phyloP scores from a whole-genome alignment of 2,888 invertebrate genomes.

The Bedellia somnulentella region DNA sequence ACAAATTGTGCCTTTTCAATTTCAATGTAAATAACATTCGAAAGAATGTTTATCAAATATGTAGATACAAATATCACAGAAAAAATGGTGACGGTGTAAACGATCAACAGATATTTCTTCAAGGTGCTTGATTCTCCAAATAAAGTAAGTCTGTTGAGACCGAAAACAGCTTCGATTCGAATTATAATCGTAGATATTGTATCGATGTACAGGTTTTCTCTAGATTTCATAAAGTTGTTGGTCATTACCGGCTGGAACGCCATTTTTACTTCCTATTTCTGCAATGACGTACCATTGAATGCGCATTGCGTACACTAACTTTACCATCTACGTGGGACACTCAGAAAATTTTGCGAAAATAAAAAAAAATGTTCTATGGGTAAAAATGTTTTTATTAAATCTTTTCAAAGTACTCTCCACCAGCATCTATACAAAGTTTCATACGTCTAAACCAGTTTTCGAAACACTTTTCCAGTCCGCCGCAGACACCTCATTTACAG shows the following conservation, averaged over 20 bases:
- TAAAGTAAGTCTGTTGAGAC: slow-evolving; percentile 19
- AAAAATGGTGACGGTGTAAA: slow-evolving; percentile 13
- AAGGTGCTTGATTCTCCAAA: slow-evolving; percentile 13
- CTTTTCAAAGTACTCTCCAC: too few relatives aligned
- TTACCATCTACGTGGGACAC: background rate
- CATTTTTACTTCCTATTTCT: too few relatives aligned
- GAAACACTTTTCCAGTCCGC: too few relatives aligned
- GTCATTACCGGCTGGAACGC: slow-evolving; percentile 19
- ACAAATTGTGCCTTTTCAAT: slow-evolving; percentile 11
- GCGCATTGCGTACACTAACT: background rate
- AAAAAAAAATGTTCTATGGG: too few relatives aligned
- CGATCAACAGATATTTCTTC: slow-evolving; percentile 12
- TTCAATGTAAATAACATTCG: background rate
- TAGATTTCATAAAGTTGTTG: slow-evolving; percentile 21
- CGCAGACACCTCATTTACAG: too few relatives aligned
- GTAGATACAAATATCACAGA: slow-evolving; percentile 5
- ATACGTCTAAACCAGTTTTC: background rate
- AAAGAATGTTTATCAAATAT: background rate
- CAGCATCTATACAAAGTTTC: background rate
- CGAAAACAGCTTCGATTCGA: slow-evolving; percentile 16
- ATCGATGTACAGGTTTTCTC: slow-evolving; percentile 17
- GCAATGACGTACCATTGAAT: too few relatives aligned
- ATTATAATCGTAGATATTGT: slow-evolving; percentile 21
- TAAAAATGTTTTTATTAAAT: too few relatives aligned
- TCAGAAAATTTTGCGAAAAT: too few relatives aligned